phyloP scores from a whole-genome alignment of 1,140 invertebrate species.

The Pseudachorutes palmiensis region DNA sequence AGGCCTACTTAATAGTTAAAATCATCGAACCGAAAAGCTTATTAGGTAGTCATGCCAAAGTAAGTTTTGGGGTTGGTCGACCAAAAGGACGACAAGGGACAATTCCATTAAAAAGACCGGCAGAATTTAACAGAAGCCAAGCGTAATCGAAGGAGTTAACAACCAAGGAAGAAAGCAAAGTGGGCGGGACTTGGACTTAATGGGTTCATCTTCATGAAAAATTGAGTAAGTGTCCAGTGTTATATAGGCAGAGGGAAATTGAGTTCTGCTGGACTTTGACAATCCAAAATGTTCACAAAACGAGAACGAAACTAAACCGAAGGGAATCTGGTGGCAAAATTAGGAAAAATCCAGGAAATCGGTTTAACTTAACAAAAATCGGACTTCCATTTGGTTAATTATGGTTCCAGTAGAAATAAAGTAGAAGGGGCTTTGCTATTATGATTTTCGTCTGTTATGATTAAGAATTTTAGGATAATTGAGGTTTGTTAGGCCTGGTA shows the following conservation, averaged over 20 bases:
- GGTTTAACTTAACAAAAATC: no score
- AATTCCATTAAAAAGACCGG: slow-evolving; percentile 3
- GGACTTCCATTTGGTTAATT: no score
- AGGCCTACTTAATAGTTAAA: slow-evolving; percentile 9
- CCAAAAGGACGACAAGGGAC: not conserved
- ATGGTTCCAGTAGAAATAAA: no score
- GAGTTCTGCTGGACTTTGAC: not conserved
- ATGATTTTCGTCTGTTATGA: no score
- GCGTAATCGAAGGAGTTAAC: not conserved
- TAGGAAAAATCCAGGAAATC: no score
- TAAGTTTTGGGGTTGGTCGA: not conserved
- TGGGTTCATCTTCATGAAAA: slow-evolving; percentile 20
- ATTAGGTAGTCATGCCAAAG: slow-evolving; percentile 10
- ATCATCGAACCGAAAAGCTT: slow-evolving; percentile 5
- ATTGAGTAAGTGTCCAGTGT: slow-evolving; percentile 21
- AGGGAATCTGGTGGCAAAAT: no score
- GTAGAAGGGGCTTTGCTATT: no score
- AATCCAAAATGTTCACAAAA: not conserved
- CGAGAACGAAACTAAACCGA: no score
- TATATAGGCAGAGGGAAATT: not conserved
- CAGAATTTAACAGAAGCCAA: not conserved
- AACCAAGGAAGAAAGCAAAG: not conserved
- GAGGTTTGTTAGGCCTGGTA: no score
- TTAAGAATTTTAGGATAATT: no score
- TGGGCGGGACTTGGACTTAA: not conserved